Base-by-base conservation (phyloP, 2,888 invertebrate species). In the Amphimallon solstitiale region DNA sequence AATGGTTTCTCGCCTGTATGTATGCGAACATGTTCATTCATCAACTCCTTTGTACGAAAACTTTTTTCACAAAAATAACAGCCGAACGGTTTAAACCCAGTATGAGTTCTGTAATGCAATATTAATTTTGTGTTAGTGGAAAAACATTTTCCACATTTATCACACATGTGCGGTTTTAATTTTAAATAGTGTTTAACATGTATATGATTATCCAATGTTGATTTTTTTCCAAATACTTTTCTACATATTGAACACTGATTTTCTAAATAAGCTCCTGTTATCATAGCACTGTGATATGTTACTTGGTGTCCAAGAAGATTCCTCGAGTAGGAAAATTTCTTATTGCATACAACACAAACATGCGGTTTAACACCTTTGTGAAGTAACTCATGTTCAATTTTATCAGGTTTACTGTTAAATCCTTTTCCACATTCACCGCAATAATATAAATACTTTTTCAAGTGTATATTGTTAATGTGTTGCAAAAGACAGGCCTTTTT, bases 391-490 rank as follows among this genome's bases (percentile, higher is more conserved):
- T 86, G 86, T 12, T 83, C 77, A 37, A 80, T 76, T 34, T 85
- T 77, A 48, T 83, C 83, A 1, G 83, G 79, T 12, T 78, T 78
- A n/a, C 79, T 80, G 1, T 84, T 81, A 72, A 80, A 86, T 1
- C 82, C 83, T 71, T 85, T 85, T 0, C 85, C 85, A 65, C 86
- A 86, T 1, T 78, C 78, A 23, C 81, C 76, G 63, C 85, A 86
- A 4, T 85, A 80, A 65, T 77, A 82, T 56, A 80, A 81, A 68
- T 81, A 83, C 54, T 84, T 80, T 74, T 85, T 84, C 61, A 79
- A 77, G 70, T 85, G 86, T 80, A 85, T 84, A 35, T 85, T 82
- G 82, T 82, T 87, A 83, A 84, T 87, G 85, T 72, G 87, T 74
- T 68, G 74, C 23, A 76, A 68, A 12, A 80, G 19, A 5, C 38